phyloP scores from a whole-genome alignment of 2,888 invertebrate genomes.

The Gymnosoma rotundatum region DNA sequence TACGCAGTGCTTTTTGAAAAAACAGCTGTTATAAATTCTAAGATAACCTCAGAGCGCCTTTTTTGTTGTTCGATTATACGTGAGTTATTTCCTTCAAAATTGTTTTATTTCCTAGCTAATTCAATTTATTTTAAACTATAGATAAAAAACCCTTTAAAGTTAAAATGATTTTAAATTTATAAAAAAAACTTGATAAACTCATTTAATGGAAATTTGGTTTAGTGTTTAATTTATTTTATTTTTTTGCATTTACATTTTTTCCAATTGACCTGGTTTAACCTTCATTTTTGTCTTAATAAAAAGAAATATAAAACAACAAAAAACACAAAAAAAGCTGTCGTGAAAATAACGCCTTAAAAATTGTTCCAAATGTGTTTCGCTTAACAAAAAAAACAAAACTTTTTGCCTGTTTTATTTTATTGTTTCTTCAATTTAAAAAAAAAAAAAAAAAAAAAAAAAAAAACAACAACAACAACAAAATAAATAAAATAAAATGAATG shows the following conservation, averaged over 20 bases:
- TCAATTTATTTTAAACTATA: too few species aligned
- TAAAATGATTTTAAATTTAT: too few species aligned
- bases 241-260: conserved; percentile 24
- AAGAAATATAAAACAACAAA: conserved; percentile 13
- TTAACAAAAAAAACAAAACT: neutral
- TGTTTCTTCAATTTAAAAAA: conserved; percentile 22
- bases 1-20: too few species aligned
- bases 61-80: too few species aligned
- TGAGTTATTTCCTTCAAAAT: too few species aligned
- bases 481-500: conserved; percentile 7
- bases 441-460: conserved; percentile 19
- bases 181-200: too few species aligned
- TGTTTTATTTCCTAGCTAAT: too few species aligned
- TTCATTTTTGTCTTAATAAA: conserved; percentile 12
- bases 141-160: too few species aligned
- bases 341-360: conserved; percentile 58
- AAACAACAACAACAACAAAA: neutral
- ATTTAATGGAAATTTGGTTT: too few species aligned
- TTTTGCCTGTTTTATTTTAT: conserved; percentile 27
- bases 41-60: too few species aligned
- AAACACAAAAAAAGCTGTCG: conserved; percentile 43
- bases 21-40: too few species aligned
- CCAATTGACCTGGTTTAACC: conserved; percentile 66
- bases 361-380: conserved; percentile 38
- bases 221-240: too few species aligned